Conservation (phyloP, 2,888 invertebrate species). For the Hartigia nigra region DNA sequence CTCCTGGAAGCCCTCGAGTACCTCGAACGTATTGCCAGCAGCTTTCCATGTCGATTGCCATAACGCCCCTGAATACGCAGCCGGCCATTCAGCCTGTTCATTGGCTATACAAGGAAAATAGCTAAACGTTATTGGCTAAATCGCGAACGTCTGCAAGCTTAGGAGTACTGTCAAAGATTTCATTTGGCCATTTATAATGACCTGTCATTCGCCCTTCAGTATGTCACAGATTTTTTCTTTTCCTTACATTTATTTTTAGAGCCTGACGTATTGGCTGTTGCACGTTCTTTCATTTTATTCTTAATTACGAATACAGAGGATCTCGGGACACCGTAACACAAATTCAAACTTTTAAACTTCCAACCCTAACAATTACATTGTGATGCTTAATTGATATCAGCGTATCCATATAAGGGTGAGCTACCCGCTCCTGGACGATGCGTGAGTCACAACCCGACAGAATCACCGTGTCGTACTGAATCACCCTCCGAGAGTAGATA, state of each 20-base stretch:
- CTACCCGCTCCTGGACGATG: constrained; percentile 2
- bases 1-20: not conserved
- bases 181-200: not conserved
- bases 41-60: not conserved
- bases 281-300: not conserved
- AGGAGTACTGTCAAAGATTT: not conserved
- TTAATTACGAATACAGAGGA: not conserved
- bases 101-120: not conserved
- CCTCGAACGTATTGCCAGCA: not conserved
- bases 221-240: not conserved
- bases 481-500: constrained; percentile 31
- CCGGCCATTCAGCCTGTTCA: not conserved
- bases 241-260: not conserved
- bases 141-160: not conserved
- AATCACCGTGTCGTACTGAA: constrained; percentile 37
- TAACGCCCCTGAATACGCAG: not conserved
- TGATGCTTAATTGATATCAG: not conserved
- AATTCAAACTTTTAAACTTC: not conserved
- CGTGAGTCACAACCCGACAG: constrained; percentile 42
- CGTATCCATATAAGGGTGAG: not conserved
- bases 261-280: not conserved
- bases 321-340: not conserved
- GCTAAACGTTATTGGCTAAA: not conserved
- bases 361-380: not conserved
- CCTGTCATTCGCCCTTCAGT: not conserved